Evolutionary conservation across 2,888 invertebrate species (phyloP).

Genomic region (Erebia ligea): DNA sequence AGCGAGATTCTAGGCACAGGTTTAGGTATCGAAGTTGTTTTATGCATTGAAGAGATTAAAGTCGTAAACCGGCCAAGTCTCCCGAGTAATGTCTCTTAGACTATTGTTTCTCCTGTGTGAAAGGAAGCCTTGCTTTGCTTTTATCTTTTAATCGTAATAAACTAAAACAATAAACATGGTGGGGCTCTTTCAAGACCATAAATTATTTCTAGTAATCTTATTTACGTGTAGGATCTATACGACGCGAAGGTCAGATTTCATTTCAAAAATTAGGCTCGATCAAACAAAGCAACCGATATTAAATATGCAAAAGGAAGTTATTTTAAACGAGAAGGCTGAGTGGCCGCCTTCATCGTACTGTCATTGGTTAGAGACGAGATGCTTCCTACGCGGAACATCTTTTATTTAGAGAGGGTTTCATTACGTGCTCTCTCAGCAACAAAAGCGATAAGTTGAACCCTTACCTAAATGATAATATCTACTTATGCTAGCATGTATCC

Average conservation of each 20-base stretch:
- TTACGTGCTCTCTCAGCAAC: neutral
- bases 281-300: constrained; percentile 56
- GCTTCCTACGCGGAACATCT: constrained; percentile 2
- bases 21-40: neutral
- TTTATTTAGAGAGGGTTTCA: constrained; percentile 7
- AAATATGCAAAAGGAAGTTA: constrained; percentile 68
- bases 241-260: constrained; percentile 8
- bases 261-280: constrained; percentile 36
- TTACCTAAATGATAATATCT: too few species aligned
- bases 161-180: neutral
- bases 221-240: neutral
- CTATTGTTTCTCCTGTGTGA: neutral
- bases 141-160: too few species aligned
- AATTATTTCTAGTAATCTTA: neutral
- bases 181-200: neutral
- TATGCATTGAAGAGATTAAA: neutral
- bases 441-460: neutral
- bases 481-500: too few species aligned
- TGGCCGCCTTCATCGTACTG: constrained; percentile 55
- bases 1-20: too few species aligned
- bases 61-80: neutral
- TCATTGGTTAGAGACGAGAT: neutral
- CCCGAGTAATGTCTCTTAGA: neutral
- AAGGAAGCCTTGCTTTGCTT: constrained; percentile 24
- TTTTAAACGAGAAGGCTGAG: constrained; percentile 56